Conservation (phyloP, 2,888 invertebrate species). For the Mesorhabditis spiculigera region DNA sequence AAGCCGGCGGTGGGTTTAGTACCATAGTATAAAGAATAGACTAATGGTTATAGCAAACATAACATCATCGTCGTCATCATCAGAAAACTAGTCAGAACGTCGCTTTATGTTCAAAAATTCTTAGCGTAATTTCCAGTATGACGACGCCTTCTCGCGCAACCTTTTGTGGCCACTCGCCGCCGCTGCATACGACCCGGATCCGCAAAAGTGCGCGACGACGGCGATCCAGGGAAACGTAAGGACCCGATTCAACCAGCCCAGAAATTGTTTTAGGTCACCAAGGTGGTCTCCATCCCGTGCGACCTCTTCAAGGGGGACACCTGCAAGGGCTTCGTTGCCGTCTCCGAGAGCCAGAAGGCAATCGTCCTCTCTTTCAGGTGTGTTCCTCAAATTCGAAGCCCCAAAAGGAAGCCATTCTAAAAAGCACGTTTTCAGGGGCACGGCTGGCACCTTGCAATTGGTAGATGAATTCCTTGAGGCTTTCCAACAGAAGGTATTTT, state of each 20-base stretch:
- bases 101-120: no score
- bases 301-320: not conserved
- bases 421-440: conserved; percentile 18
- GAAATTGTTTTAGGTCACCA: no score
- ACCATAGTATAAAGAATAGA: no score
- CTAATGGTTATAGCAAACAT: no score
- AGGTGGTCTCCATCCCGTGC: no score
- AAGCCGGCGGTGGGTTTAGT: no score
- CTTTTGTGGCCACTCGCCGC: conserved; percentile 37
- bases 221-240: conserved; percentile 16
- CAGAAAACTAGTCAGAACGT: no score
- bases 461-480: conserved; percentile 12
- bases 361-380: conserved; percentile 17
- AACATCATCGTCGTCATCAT: no score
- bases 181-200: conserved; percentile 36
- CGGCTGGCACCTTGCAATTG: conserved; percentile 14
- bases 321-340: conserved; percentile 13
- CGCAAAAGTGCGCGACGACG: conserved; percentile 31
- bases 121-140: no score
- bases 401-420: no score
- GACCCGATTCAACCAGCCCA: no score
- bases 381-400: no score
- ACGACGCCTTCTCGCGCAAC: conserved; percentile 28
- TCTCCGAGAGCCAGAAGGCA: conserved; percentile 9
- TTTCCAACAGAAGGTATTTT: not conserved